A percentile compares a stretch with the other conserved stretches of the same genome.
Evolutionary conservation across 2,113 vertebrate genomes (phyloP).

Genomic region (Poecile atricapillus): DNA sequence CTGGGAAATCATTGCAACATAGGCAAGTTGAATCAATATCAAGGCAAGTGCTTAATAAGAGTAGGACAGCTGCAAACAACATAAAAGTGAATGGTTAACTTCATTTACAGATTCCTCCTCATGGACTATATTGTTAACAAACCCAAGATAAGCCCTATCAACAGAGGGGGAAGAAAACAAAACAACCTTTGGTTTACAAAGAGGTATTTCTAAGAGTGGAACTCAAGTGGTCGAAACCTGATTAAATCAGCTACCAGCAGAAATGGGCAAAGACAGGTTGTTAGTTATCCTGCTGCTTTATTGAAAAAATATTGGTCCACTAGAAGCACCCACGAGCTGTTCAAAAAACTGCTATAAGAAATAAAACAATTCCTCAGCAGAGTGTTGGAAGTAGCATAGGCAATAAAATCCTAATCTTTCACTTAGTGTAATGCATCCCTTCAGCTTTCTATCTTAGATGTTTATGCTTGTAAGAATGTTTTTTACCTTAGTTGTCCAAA

Average conservation of each 20-base stretch:
- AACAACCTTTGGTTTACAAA: background rate
- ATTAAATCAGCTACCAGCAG: background rate
- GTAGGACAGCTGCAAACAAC: background rate
- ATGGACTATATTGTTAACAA: background rate
- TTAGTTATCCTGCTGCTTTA: background rate
- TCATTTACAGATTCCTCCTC: background rate
- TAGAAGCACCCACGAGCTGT: background rate
- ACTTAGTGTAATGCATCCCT: background rate
- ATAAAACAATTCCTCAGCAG: background rate
- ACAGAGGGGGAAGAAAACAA: background rate
- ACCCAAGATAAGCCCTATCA: background rate
- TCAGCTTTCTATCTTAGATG: background rate
- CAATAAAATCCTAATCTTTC: background rate
- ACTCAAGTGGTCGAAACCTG: background rate
- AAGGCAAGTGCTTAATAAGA: background rate
- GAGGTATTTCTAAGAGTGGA: background rate
- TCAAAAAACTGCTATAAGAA: background rate
- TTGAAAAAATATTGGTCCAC: background rate
- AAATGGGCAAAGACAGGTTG: accelerated
- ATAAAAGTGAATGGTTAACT: background rate
- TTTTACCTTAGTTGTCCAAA: background rate
- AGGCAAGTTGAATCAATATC: background rate
- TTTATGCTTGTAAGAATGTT: background rate
- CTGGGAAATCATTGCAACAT: background rate
- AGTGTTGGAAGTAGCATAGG: background rate